A percentile compares a stretch with the other conserved stretches of the same genome.
Evolutionary conservation across 2,888 invertebrate species (phyloP).

Genomic region (Hyposoter didymator): DNA sequence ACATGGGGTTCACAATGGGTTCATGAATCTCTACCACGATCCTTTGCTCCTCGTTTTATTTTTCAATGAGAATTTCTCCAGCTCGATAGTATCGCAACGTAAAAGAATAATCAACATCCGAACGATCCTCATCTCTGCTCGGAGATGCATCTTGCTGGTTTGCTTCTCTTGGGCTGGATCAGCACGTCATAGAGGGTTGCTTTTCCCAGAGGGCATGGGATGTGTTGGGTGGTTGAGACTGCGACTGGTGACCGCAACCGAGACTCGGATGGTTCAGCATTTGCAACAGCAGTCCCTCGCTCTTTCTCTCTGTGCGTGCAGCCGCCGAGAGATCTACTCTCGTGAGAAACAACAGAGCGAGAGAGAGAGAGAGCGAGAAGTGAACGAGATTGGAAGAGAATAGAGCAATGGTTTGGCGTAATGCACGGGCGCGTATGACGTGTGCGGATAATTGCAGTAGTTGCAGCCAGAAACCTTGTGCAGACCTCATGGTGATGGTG

Average conservation of each 20-base stretch:
- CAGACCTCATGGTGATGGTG: conserved; percentile 71
- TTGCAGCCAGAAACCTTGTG: conserved; percentile 77
- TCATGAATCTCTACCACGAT: conserved; percentile 33
- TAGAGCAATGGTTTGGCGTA: conserved; percentile 70
- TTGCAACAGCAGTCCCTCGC: conserved; percentile 46
- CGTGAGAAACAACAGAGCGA: conserved; percentile 33
- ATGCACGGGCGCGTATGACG: conserved; percentile 80
- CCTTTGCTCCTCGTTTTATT: neutral
- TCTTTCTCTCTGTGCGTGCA: conserved; percentile 17
- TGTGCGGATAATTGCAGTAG: conserved; percentile 83
- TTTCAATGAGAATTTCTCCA: neutral
- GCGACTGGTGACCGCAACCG: conserved; percentile 55
- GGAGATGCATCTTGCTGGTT: conserved; percentile 57
- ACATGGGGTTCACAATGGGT: neutral
- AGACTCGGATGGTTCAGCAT: conserved; percentile 53
- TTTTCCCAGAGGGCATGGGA: conserved; percentile 64
- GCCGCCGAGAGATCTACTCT: conserved; percentile 28
- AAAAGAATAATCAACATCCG: neutral
- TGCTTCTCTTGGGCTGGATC: conserved; percentile 60
- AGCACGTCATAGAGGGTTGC: conserved; percentile 44
- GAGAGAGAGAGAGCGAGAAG: conserved; percentile 38
- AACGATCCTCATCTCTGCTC: conserved; percentile 58
- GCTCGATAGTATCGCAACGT: neutral
- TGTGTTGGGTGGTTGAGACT: conserved; percentile 59
- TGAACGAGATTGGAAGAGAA: conserved; percentile 60